Percentiles rank a stretch among this genome's conserved stretches.
Evolutionary conservation across 1,140 invertebrate genomes (phyloP).

Genomic region (Euwallacea fornicatus): DNA sequence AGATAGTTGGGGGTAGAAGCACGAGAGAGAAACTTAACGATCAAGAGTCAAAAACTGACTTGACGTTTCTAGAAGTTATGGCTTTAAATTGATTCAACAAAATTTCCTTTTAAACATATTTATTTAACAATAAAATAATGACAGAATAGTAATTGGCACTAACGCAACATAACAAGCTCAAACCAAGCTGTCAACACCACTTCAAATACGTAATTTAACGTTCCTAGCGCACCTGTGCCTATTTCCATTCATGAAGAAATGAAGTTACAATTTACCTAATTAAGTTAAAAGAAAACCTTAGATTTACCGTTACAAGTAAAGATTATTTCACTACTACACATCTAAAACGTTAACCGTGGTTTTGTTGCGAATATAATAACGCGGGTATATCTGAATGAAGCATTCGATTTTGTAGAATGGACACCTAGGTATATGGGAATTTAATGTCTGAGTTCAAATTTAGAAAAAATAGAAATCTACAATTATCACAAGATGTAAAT

Average conservation of each 20-base stretch:
- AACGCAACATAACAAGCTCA: not conserved
- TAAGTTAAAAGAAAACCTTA: slow-evolving; percentile 29
- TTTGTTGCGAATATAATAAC: not conserved
- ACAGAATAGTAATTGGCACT: slow-evolving; percentile 9
- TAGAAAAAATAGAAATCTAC: too few species aligned
- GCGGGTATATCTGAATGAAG: not conserved
- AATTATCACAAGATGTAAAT: too few species aligned
- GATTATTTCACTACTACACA: slow-evolving; percentile 14
- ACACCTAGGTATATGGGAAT: not conserved
- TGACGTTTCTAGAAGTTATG: too few species aligned
- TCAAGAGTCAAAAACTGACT: too few species aligned
- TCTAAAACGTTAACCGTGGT: slow-evolving; percentile 13
- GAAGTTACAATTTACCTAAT: slow-evolving; percentile 27
- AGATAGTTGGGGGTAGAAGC: too few species aligned
- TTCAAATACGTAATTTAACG: not conserved
- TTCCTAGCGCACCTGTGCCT: too few species aligned
- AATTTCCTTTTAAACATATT: slow-evolving; percentile 7
- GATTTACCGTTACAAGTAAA: slow-evolving; percentile 17
- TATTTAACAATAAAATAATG: not conserved
- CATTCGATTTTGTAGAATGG: not conserved
- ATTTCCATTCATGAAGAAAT: slow-evolving; percentile 22
- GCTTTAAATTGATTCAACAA: not conserved
- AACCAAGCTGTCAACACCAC: not conserved
- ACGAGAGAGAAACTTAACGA: too few species aligned
- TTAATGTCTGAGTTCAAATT: too few species aligned